phyloP scores from a whole-genome alignment of 2,888 invertebrate species.

The Tenthredo distinguenda region DNA sequence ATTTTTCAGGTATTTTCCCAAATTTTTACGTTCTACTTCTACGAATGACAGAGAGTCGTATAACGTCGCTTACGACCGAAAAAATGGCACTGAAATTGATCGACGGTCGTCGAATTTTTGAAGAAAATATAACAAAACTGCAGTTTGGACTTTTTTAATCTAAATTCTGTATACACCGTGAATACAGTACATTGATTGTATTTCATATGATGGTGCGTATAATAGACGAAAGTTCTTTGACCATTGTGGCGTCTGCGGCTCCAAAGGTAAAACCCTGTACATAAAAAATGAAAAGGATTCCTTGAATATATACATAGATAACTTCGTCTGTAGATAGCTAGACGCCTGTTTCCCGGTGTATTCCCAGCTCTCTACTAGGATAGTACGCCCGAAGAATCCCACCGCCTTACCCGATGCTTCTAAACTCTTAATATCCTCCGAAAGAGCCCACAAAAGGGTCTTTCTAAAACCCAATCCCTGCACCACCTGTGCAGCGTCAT shows the following conservation, averaged over 20 bases:
- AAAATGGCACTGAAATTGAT: too few species aligned
- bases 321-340: not conserved
- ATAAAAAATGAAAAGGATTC: conserved; percentile 1
- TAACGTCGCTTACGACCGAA: too few species aligned
- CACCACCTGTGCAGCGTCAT: not conserved
- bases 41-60: too few species aligned
- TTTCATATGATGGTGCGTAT: not conserved
- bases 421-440: not conserved
- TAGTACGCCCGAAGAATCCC: not conserved
- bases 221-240: not conserved
- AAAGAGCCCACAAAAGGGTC: not conserved
- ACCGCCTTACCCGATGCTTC: not conserved
- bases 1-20: too few species aligned
- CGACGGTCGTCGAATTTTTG: not conserved
- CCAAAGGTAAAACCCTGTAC: not conserved
- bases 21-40: too few species aligned
- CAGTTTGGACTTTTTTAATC: too few species aligned
- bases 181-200: not conserved
- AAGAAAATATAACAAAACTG: not conserved
- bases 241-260: not conserved
- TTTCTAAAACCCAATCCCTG: not conserved
- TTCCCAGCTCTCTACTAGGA: not conserved
- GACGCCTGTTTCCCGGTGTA: not conserved
- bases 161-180: not conserved
- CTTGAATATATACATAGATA: conserved; percentile 4